Conservation (phyloP, 2,888 invertebrate species). For the Stenodema calcarata region DNA sequence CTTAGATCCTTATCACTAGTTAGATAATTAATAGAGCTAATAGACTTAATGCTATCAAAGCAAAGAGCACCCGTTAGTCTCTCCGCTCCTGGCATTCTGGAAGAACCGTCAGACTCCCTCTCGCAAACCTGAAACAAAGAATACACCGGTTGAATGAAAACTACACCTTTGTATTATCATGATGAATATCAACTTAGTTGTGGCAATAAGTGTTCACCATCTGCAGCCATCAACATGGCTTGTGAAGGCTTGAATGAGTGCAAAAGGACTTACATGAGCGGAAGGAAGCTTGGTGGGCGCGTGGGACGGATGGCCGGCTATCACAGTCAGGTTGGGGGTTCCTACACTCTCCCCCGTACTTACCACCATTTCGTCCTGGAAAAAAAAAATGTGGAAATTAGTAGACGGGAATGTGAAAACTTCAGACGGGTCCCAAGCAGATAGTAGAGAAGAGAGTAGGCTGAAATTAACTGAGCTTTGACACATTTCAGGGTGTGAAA, state of each 20-base stretch:
- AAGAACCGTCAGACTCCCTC: conserved; percentile 54
- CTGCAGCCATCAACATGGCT: too few relatives aligned
- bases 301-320: conserved; percentile 56
- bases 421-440: too few relatives aligned
- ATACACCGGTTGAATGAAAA: not conserved
- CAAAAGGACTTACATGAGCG: conserved; percentile 44
- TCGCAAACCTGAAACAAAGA: conserved; percentile 51
- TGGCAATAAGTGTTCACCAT: too few relatives aligned
- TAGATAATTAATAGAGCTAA: conserved; percentile 56
- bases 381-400: not conserved
- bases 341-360: conserved; percentile 52
- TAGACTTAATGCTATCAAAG: conserved; percentile 62
- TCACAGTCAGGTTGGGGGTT: conserved; percentile 56
- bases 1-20: conserved; percentile 55
- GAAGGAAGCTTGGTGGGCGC: conserved; percentile 55
- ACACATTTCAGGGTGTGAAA: too few relatives aligned
- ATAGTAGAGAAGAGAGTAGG: too few relatives aligned
- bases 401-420: too few relatives aligned
- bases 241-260: too few relatives aligned
- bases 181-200: too few relatives aligned
- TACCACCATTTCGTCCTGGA: conserved; percentile 55
- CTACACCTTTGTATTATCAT: too few relatives aligned
- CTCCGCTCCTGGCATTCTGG: conserved; percentile 55
- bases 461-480: too few relatives aligned
- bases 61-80: conserved; percentile 64